Base-by-base conservation (phyloP, 2,113 vertebrate genomes). In the Pleuronectes platessa region DNA sequence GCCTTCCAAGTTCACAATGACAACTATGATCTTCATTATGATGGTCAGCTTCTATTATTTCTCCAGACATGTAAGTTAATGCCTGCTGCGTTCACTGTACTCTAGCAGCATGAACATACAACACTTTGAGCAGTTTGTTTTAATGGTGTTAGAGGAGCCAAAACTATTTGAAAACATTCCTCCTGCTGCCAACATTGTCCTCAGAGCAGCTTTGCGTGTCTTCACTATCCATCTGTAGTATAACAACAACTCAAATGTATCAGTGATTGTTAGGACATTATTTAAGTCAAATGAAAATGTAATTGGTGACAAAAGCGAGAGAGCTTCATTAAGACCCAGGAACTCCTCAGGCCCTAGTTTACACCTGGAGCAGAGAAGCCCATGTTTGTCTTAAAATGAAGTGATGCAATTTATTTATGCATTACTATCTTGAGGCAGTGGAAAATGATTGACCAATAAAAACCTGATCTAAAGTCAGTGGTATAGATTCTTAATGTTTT, bases 21-120 rank as follows among this genome's bases (percentile, higher is more conserved):
- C 96, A 0, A 90, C 78, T 9, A 98, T 98, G 97, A 93, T 99
- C 90, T 90, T 97, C 81, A 49, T 97, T 23, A 98, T 99, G 95
- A 97, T 97, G 97, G 91, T 97, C 90, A 97, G 97, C 90, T 98
- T 99, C 85, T 99, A 99, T 92, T 98, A 96, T 87, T 99, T 99
- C 92, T 96, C 97, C 55, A 94, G 98, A 76, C 97, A 99, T 0
- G 98, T 99, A 91, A 94, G 97, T 96, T 47, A 2, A 56, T 4
- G 5, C 40, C 24, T 47, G 1, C 23, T 51, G 1, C 49, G 10
- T 58, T 66, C 0, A 2, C 35, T 56, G n/a, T 15, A 17, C 40
- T 11, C 55, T 37, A 42, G 49, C 11, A 74, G 61, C 4, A 61
- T 58, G 26, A 31, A 60, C 2, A 21, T 13, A 0, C 40, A 42